Base-by-base conservation (phyloP, 1,140 invertebrate species). In the Philotrypesis tridentata region DNA sequence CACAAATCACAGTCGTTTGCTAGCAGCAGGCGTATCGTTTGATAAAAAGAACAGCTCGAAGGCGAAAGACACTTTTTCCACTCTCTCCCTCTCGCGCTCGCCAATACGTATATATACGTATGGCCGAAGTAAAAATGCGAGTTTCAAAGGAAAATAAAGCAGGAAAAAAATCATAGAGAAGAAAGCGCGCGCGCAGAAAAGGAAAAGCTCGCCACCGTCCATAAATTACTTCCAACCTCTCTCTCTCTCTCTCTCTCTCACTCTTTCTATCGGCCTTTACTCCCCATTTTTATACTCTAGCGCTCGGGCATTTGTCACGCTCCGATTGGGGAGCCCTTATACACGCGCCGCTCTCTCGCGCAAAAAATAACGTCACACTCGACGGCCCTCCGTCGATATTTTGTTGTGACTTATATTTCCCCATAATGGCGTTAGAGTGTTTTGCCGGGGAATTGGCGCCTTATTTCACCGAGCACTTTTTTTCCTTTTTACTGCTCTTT, bases 361-460 rank as follows among this genome's bases (percentile, higher is more conserved):
- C 23, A 25, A 40, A 82, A n/a, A 78, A 67, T 73, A 78, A 72
- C 60, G 74, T 72, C 80, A 77, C 68, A 71, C 48, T 82, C 67
- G 21, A 63, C 48, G 67, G 27, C 7, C 67, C 61, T 82, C 33
- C 40, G 65, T 78, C 75, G 80, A 82, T 82, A 78, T 82, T 82
- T 82, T 78, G 74, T 82, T 82, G 55, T 73, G 80, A 82, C 75
- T 82, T 82, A 82, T 85, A 82, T 83, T 82, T 76, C 55, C 76
- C 72, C 72, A 67, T 82, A 83, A 79, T 71, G 75, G 72, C 72
- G 67, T 63, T 79, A 79, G 75, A 76, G 70, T 82, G 70, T 77
- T 82, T 79, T 55, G 68, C 68, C n/a, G 60, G 72, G 55, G 71
- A 55, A 31, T 31, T 65, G 75, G 40, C 23, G 29, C 48, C 25